Conservation (phyloP, 2,797 vertebrate genomes). For the Psittacula derbiana region DNA sequence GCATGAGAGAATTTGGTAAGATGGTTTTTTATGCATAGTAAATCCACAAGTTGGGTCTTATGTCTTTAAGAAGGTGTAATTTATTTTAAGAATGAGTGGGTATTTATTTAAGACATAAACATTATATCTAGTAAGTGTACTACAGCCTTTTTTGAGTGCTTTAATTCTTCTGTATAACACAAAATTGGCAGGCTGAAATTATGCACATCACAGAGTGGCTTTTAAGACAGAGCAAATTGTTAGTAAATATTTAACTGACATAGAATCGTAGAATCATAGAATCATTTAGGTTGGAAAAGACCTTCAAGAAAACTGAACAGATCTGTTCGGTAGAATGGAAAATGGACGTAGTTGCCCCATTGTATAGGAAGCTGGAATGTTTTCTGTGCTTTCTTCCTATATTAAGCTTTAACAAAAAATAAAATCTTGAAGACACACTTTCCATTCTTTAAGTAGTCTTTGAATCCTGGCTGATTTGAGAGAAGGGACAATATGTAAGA, state of each 20-base stretch:
- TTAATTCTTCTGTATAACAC: not conserved
- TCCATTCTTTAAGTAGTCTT: not conserved
- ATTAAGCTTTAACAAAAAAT: not conserved
- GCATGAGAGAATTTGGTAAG: slow-evolving; percentile 9
- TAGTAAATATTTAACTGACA: not conserved
- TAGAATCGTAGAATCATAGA: not conserved
- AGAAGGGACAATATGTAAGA: not conserved
- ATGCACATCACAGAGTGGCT: not conserved
- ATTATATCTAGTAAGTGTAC: not conserved
- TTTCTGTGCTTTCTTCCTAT: not conserved
- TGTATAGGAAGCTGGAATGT: not conserved
- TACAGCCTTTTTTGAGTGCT: not conserved
- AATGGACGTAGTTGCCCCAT: not conserved
- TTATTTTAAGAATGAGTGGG: slow-evolving; percentile 30
- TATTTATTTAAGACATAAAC: slow-evolving; percentile 1
- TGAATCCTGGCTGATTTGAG: not conserved
- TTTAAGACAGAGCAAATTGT: not conserved
- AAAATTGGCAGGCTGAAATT: not conserved
- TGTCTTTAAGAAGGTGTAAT: not conserved
- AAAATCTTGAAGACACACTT: not conserved
- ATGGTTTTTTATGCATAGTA: not conserved
- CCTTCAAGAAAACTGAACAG: not conserved
- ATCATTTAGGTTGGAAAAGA: not conserved
- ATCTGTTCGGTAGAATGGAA: not conserved
- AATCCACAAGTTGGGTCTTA: not conserved